phyloP scores from a whole-genome alignment of 2,888 invertebrate genomes.

The Malthinus seriepunctatus region DNA sequence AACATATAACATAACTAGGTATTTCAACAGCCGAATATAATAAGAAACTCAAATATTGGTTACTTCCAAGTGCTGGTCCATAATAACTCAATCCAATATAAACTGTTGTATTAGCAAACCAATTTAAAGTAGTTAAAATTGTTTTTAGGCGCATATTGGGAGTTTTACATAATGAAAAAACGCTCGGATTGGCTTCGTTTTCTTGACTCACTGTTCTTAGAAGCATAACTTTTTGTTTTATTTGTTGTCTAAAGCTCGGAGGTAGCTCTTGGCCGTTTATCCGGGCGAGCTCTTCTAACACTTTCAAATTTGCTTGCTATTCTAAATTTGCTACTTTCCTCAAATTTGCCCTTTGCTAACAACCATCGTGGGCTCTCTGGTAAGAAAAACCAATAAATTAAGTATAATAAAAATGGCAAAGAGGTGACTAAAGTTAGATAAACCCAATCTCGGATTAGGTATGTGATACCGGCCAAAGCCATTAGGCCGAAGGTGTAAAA shows the following conservation, averaged over 20 bases:
- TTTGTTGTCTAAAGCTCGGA: conserved; percentile 69
- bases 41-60: conserved; percentile 88
- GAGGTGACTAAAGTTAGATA: conserved; percentile 80
- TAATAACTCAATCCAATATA: conserved; percentile 92
- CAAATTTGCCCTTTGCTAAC: conserved; percentile 62
- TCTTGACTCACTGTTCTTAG: conserved; percentile 61
- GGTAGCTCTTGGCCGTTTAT: conserved; percentile 79
- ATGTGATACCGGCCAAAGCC: conserved; percentile 82
- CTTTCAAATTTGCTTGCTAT: too few relatives aligned
- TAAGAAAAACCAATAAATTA: conserved; percentile 82
- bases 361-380: conserved; percentile 84
- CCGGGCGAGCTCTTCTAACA: conserved; percentile 76
- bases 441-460: conserved; percentile 83
- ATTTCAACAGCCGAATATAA: conserved; percentile 86
- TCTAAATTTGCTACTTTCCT: too few relatives aligned
- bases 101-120: conserved; percentile 92
- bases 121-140: conserved; percentile 80
- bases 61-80: conserved; percentile 84
- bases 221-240: conserved; percentile 73
- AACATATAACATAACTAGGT: conserved; percentile 85
- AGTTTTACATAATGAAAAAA: conserved; percentile 72
- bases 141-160: conserved; percentile 91
- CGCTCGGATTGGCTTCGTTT: conserved; percentile 58
- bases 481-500: conserved; percentile 88
- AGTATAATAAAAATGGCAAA: conserved; percentile 81